Evolutionary conservation across 2,888 invertebrate genomes (phyloP), one percentile per base, ranked within the genome.

Genomic region (Ctena decussata): DNA sequence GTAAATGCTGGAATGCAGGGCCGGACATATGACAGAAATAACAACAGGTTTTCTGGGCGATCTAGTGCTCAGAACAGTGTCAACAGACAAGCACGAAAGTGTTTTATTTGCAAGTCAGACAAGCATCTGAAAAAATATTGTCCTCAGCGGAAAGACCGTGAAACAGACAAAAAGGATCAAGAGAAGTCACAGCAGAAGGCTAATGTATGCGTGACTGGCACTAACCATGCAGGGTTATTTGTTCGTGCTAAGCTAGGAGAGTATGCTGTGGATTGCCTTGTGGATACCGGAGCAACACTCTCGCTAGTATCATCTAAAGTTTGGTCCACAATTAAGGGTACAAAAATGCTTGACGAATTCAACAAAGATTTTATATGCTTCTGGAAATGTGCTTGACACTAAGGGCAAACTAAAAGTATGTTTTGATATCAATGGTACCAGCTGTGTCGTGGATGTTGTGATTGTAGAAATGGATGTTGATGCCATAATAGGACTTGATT

Each of bases 401-500:
- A 21, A 32, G 2, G 69, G 77, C 18, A 77, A 77, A 46, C 30
- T 15, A 1, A 32, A 21, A 0, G 12, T 77, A 18, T 11, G 0
- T 15, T 11, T 77, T 3, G 24, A 60, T 11, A 27, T 69, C 2
- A 32, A 21, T 6, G 41, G 57, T 35, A 21, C 15, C 5, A 3
- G 12, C 2, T 65, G 24, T 30, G 18, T n/a, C 0, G 21, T 30
- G 11, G 72, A 82, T 0, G 35, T 77, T 35, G 49, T 60, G 24
- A 57, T 82, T 2, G 77, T 69, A 5, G 46, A 82, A 12, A 49
- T 82, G 1, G 49, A 60, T 1, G 37, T 73, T 1, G 82, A 82
- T 73, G 73, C 39, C 8, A 71, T 82, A 2, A 27, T 77, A 3
- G 82, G 82, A 5, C 30, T 77, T 18, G 82, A 82, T 35, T 72